Evolutionary conservation across 1,140 invertebrate species (phyloP).

Genomic region (Zaprionus ornatus): DNA sequence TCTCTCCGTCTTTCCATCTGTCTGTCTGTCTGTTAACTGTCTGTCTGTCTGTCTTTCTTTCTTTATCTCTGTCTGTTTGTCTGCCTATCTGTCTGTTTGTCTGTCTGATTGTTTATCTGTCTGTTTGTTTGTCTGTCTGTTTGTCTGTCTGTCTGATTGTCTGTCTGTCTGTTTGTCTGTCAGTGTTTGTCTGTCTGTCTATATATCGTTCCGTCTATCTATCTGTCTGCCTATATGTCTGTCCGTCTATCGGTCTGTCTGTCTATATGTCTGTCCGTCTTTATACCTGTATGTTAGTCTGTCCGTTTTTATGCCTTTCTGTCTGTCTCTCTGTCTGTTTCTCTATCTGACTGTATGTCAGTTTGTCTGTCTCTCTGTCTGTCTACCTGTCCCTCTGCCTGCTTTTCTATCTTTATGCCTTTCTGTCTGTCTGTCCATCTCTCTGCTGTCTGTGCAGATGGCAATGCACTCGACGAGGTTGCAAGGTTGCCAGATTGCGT

Average conservation of each 20-base stretch:
- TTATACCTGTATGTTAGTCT: too few relatives aligned
- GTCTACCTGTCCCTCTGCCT: not conserved
- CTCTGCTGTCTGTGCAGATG: not conserved
- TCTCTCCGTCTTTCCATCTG: not conserved
- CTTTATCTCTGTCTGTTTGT: too few relatives aligned
- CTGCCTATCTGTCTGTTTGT: not conserved
- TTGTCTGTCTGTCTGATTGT: not conserved
- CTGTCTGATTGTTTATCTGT: not conserved
- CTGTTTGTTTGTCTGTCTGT: not conserved
- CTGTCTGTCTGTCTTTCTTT: not conserved
- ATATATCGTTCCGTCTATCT: not conserved
- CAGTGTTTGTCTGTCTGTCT: not conserved
- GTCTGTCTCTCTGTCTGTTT: not conserved
- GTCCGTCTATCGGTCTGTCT: not conserved
- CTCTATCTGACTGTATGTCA: not conserved
- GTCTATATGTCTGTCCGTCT: not conserved
- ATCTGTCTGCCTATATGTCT: not conserved
- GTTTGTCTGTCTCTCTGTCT: not conserved
- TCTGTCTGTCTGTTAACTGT: not conserved
- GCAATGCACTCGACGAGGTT: slow-evolving; percentile 4
- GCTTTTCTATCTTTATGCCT: not conserved
- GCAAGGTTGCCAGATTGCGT: not conserved
- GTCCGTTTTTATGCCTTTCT: not conserved
- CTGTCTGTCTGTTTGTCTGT: not conserved
- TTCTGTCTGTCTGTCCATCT: not conserved